These are phyloP conservation scores for Pollicipes pollicipes DNA, from an alignment of 1,140 invertebrate species.

Conservation along the genomic window DNA sequence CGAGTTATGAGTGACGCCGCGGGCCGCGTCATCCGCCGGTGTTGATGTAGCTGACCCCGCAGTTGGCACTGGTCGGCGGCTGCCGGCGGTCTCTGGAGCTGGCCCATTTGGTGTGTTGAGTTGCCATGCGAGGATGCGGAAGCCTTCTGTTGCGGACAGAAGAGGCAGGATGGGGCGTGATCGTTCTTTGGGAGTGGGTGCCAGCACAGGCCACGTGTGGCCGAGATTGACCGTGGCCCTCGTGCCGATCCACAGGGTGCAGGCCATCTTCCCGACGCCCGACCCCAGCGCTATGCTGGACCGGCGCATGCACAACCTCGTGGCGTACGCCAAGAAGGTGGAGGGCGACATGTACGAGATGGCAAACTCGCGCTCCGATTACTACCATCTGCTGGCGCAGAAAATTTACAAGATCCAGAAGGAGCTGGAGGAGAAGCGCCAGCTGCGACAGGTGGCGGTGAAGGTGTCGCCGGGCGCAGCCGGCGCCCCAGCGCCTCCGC, in stretches of 20 bases:
- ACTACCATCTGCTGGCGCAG: slow-evolving; percentile 93
- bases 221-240: too few species aligned
- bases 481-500: not conserved
- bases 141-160: too few species aligned
- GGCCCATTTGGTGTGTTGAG: too few species aligned
- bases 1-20: too few species aligned
- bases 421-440: slow-evolving; percentile 62
- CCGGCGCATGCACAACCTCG: slow-evolving; percentile 89
- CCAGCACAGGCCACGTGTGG: too few species aligned
- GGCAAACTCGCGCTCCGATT: slow-evolving; percentile 87
- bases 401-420: slow-evolving; percentile 99
- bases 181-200: too few species aligned
- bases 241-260: slow-evolving; percentile 54
- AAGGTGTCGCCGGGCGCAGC: not conserved
- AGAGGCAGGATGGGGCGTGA: too few species aligned
- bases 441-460: slow-evolving; percentile 39
- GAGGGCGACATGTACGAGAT: slow-evolving; percentile 99
- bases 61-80: too few species aligned
- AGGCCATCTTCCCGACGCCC: slow-evolving; percentile 95
- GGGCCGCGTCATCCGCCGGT: too few species aligned
- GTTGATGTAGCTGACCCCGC: too few species aligned
- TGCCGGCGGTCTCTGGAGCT: too few species aligned
- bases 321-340: slow-evolving; percentile 94
- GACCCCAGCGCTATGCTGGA: slow-evolving; percentile 55
- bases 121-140: too few species aligned